Evolutionary conservation across 2,113 vertebrate species (phyloP).

Genomic region (Chrysochloris asiatica): DNA sequence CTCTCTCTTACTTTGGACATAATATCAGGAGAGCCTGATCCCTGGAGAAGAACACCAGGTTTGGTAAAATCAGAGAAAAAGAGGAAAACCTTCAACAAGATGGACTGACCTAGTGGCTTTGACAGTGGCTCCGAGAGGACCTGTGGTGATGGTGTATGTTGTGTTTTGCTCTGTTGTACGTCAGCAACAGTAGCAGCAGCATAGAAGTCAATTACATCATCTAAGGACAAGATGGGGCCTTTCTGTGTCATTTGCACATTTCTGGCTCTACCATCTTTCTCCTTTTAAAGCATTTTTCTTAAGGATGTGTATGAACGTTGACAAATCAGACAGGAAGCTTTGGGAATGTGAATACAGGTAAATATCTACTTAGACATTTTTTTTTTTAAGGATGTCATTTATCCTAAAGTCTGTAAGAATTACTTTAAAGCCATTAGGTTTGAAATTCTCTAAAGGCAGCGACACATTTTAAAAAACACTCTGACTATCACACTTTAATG

Average conservation of each 20-base stretch:
- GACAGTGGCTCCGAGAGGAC: background rate
- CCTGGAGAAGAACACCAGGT: background rate
- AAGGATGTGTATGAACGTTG: background rate
- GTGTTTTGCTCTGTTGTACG: background rate
- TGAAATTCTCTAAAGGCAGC: conserved; percentile 62
- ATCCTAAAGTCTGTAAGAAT: conserved; percentile 58
- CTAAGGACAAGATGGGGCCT: background rate
- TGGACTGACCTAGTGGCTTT: background rate
- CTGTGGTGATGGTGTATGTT: background rate
- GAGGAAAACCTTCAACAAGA: background rate
- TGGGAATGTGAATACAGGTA: conserved; percentile 64
- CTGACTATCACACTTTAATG: conserved; percentile 55
- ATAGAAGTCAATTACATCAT: too few relatives aligned
- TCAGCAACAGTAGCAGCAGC: background rate
- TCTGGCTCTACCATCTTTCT: conserved; percentile 50
- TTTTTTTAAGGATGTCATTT: conserved; percentile 67
- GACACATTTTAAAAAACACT: conserved; percentile 51
- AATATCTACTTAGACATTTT: conserved; percentile 48
- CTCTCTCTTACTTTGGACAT: background rate
- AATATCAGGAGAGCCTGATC: too few relatives aligned
- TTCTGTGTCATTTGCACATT: conserved; percentile 30
- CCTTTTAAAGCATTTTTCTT: conserved; percentile 66
- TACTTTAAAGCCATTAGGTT: conserved; percentile 68
- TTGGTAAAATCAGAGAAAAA: background rate
- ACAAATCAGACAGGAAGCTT: conserved; percentile 71